phyloP scores from a whole-genome alignment of 1,140 invertebrate genomes.

The Bombyx mori region DNA sequence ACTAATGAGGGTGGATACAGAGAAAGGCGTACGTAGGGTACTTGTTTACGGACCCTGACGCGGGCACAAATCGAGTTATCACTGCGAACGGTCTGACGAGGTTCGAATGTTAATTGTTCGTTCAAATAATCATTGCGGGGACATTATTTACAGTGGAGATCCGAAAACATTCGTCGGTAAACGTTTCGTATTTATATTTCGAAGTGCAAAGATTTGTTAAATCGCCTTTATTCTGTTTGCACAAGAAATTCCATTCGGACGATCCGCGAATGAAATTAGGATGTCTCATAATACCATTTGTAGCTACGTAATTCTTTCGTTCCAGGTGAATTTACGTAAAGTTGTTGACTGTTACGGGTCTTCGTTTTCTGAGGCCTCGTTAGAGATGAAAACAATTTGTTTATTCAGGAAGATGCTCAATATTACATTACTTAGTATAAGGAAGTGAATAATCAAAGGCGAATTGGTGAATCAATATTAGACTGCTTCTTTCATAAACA shows the following conservation, averaged over 20 bases:
- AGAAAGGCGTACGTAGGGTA: conserved; percentile 7
- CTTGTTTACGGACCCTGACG: conserved; percentile 22
- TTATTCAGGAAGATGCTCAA: conserved; percentile 6
- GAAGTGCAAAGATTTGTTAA: conserved; percentile 35
- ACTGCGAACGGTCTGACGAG: conserved; percentile 26
- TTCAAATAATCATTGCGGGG: conserved; percentile 53
- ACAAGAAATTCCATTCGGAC: conserved; percentile 30
- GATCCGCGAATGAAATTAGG: conserved; percentile 36
- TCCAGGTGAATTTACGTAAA: conserved; percentile 24
- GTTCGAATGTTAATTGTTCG: conserved; percentile 40
- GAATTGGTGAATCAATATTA: too few relatives aligned
- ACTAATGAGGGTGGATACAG: conserved; percentile 14
- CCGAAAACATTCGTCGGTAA: conserved; percentile 38
- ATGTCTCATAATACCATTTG: conserved; percentile 28
- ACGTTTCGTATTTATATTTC: conserved; percentile 28
- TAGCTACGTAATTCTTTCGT: conserved; percentile 28
- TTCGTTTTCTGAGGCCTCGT: conserved; percentile 18
- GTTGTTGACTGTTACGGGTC: conserved; percentile 27
- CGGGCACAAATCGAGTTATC: conserved; percentile 38
- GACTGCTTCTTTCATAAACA: conserved; percentile 12
- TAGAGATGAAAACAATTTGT: conserved; percentile 17
- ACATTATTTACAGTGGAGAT: conserved; percentile 40
- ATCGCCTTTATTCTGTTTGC: conserved; percentile 34
- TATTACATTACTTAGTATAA: too few relatives aligned
- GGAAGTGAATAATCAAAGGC: too few relatives aligned